Conservation (phyloP, 2,888 invertebrate genomes). For the Lumbricus terrestris region DNA sequence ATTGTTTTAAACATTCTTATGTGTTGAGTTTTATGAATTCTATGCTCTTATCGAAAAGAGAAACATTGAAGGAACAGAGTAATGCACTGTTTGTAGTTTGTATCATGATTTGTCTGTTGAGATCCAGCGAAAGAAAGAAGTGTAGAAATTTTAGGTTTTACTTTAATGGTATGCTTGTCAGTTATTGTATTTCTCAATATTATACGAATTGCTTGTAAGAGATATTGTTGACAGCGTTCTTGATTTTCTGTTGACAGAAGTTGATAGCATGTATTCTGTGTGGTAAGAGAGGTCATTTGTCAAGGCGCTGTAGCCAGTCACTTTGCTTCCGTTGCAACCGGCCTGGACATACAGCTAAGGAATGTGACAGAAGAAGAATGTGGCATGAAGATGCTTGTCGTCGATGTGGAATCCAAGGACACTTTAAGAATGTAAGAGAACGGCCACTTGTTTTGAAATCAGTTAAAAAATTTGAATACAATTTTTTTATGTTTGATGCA, state of each 20-base stretch:
- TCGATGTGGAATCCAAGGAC: conserved; percentile 13
- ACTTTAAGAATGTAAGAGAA: conserved; percentile 4
- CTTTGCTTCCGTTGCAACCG: conserved; percentile 19
- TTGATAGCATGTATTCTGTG: conserved; percentile 15
- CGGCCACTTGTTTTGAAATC: background rate
- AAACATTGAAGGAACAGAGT: too few relatives aligned
- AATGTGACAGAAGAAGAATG: conserved; percentile 4
- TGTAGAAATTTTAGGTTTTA: background rate
- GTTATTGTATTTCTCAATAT: background rate
- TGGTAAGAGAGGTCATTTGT: conserved; percentile 9
- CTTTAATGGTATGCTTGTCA: background rate
- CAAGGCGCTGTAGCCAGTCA: background rate
- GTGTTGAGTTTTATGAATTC: background rate
- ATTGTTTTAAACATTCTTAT: too few relatives aligned
- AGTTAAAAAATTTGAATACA: background rate
- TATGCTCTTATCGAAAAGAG: background rate
- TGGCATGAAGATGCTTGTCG: background rate
- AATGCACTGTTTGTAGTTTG: too few relatives aligned
- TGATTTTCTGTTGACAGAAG: conserved; percentile 16
- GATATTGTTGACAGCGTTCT: background rate
- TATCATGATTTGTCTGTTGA: too few relatives aligned
- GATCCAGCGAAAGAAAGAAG: background rate
- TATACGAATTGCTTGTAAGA: background rate
- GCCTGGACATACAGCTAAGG: conserved; percentile 12
- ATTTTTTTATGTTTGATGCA: too few relatives aligned